Base-by-base conservation (phyloP, 2,888 invertebrate species). In the Hecatera dysodea region DNA sequence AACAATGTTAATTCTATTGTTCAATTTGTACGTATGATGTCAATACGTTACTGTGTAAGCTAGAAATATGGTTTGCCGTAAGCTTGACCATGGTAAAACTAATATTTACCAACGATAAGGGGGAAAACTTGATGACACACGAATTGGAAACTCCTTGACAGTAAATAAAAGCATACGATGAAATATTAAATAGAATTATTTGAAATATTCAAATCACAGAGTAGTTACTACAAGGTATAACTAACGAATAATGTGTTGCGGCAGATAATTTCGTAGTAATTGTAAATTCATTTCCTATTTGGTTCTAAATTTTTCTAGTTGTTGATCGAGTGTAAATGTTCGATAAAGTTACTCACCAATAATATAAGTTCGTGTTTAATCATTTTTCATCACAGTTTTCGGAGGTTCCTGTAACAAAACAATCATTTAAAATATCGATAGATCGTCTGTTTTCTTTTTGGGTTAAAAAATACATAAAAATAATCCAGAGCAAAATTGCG, bases 351-450 rank as follows among this genome's bases (percentile, higher is more conserved):
- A 91, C 95, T 93, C 82, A 95, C 95, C 94, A 95, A 82, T 60
- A 95, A 82, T 76, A 95, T 86, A 64, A 95, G 84, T 84, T 92
- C 90, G 86, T 93, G 94, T 87, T 91, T 93, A 92, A 92, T 87
- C 95, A 95, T 95, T 90, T 93, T 95, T 92, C 94, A 94, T 95
- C 88, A 91, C 93, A 92, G 81, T 75, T 73, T 81, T 75, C 72
- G 67, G 69, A 80, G 76, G 75, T 81, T 73, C 83, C 90, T 93
- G 90, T 68, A 93, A 91, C 76, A 73, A 80, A 86, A 68, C 66
- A 53, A 59, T 50, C 9, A 9, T 55, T 44, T 7, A 33, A 44
- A 29, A 48, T 39, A 19, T 4, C 1, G 5, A n/a, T 15, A n/a
- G 29, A n/a, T 46, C 9, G n/a, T 7, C 24, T 15, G 22, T 7